Evolutionary conservation across 2,797 vertebrate genomes (phyloP).

Genomic region (Sebastes kiyomatsui): DNA sequence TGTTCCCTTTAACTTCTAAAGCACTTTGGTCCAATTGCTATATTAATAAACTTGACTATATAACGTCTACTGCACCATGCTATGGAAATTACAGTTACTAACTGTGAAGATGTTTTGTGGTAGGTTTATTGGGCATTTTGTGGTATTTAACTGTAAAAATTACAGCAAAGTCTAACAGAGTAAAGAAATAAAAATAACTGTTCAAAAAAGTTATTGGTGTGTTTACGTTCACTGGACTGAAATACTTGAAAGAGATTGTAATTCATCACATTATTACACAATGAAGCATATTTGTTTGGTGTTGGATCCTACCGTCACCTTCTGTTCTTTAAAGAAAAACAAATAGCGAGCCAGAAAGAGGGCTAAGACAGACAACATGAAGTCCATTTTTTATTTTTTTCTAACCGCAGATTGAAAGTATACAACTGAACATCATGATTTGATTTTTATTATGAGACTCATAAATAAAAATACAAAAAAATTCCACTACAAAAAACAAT

Average conservation of each 20-base stretch:
- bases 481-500: constrained; percentile 95
- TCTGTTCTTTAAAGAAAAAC: background rate
- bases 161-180: background rate
- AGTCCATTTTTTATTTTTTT: constrained; percentile 89
- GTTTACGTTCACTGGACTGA: background rate
- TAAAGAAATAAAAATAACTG: background rate
- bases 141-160: background rate
- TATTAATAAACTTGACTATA: too few relatives aligned
- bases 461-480: constrained; percentile 99
- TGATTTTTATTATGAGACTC: constrained; percentile 96
- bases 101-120: background rate
- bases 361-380: constrained; percentile 84
- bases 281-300: background rate
- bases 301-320: background rate
- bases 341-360: constrained; percentile 43
- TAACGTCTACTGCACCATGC: background rate
- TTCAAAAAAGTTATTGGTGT: background rate
- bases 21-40: too few relatives aligned
- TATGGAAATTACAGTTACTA: background rate
- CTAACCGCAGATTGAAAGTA: constrained; percentile 98
- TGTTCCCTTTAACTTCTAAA: too few relatives aligned
- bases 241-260: background rate
- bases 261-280: background rate
- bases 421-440: constrained; percentile 93
- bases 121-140: background rate